phyloP scores from a whole-genome alignment of 1,140 invertebrate genomes.

The Dendroctonus valens region DNA sequence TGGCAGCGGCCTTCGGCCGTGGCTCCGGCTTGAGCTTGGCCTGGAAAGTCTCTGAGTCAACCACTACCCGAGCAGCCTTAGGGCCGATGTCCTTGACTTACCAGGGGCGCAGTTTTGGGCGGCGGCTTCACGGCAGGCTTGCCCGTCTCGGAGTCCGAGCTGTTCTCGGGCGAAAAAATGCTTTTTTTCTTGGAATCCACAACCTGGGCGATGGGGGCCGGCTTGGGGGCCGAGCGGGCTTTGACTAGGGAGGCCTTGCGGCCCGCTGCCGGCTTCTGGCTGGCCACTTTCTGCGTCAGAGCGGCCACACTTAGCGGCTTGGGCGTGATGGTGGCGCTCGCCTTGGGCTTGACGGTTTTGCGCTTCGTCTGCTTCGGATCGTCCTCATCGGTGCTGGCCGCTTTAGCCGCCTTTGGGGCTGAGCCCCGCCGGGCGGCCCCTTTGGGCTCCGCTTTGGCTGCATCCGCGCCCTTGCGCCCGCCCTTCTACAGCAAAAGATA shows the following conservation, averaged over 20 bases:
- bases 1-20: conserved; percentile 45
- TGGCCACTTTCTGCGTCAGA: conserved; percentile 28
- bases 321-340: conserved; percentile 53
- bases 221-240: conserved; percentile 34
- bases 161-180: conserved; percentile 80
- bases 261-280: conserved; percentile 9
- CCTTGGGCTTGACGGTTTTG: conserved; percentile 44
- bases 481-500: no score
- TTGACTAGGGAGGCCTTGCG: conserved; percentile 13
- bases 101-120: conserved; percentile 15
- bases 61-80: no score
- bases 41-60: no score
- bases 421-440: no score
- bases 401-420: no score
- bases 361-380: conserved; percentile 28
- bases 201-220: conserved; percentile 28
- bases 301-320: conserved; percentile 56
- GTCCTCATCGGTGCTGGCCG: no score
- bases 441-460: background rate
- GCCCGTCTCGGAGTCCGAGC: conserved; percentile 64
- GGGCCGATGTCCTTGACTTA: no score
- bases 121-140: conserved; percentile 44
- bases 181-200: conserved; percentile 69
- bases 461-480: background rate
- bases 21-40: conserved; percentile 42